Evolutionary conservation across 2,888 invertebrate species (phyloP), one percentile per base, ranked within the genome.

Genomic region (Apodemia duryi): DNA sequence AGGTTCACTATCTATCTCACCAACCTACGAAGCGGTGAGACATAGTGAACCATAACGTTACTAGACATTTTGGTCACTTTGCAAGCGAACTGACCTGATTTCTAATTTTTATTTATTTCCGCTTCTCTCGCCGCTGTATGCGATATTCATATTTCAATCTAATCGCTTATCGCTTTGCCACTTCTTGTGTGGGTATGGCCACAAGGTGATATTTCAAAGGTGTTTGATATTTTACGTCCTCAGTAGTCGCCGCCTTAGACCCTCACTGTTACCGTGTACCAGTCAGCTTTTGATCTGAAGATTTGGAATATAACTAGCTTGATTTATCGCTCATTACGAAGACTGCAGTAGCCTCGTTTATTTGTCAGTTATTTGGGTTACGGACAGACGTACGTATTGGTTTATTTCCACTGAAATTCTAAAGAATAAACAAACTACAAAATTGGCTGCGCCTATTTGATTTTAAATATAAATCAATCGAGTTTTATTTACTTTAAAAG

Each of bases 271-370:
- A n/a, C n/a, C n/a, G 49, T 49, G 49, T 49, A 49, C n/a, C 49
- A 49, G n/a, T 49, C 49, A 49, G n/a, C 49, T 49, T 49, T 84
- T 83, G 81, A 84, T 81, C 77, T 82, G 68, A 71, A 41, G 32
- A 49, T 21, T 66, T 43, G 72, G 73, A 71, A 74, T 72, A 75
- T 77, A 72, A 74, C 73, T 71, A 71, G 66, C 72, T 75, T 81
- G 78, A 85, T 84, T 81, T 82, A 83, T 80, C 69, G 75, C 77
- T 74, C 74, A 72, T 77, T 80, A 78, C 73, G n/a, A 61, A 60
- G 63, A 63, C 49, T 63, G 61, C n/a, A 49, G n/a, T 49, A 49
- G 49, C n/a, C 49, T n/a, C n/a, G 49, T 49, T 49, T 49, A 49
- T 54, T 54, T 29, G 28, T 70, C 71, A 74, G 73, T 73, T 79